Base-by-base conservation (phyloP, 2,888 invertebrate species). In the Anoplius nigerrimus region DNA sequence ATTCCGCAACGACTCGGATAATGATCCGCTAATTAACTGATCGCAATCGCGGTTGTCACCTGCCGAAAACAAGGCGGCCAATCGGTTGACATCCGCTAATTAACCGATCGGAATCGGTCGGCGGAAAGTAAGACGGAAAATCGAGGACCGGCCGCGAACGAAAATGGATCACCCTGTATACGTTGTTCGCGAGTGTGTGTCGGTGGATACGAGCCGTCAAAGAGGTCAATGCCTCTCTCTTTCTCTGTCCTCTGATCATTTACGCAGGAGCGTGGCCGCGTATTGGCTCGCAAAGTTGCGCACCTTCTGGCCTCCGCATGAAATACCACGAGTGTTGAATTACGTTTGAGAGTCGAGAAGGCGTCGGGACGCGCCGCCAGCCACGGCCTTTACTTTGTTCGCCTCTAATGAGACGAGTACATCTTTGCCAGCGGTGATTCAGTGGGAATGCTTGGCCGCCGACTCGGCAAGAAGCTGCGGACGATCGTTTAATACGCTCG, bases 161-260 rank as follows among this genome's bases (percentile, higher is more conserved):
- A 34, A 34, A 34, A 34, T 11, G 34, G 34, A 34, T 34, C 34
- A 34, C 34, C 34, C 34, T 34, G 34, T 34, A 48, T 48, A 16
- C 13, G 5, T 48, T 18, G n/a, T 48, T 48, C 5, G 13, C 42
- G 13, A 48, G 13, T 16, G n/a, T 48, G 16, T 48, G n/a, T n/a
- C 11, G 2, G 48, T 48, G 71, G 66, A 71, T 67, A 61, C 71
- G 69, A 70, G 58, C 74, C 71, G 78, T 76, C 80, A 83, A 84
- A 70, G 80, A 71, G 84, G 84, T 84, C 84, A 84, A 84, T 84
- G 83, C 78, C 84, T 84, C 72, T 61, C 20, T 59, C 18, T 48
- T 48, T 72, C 72, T 74, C 76, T 66, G 69, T 79, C 34, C 11
- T 13, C 34, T 13, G 34, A 34, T 34, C 34, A 34, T 34, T 34